phyloP scores from a whole-genome alignment of 2,888 invertebrate species.

The Eilema caniola region DNA sequence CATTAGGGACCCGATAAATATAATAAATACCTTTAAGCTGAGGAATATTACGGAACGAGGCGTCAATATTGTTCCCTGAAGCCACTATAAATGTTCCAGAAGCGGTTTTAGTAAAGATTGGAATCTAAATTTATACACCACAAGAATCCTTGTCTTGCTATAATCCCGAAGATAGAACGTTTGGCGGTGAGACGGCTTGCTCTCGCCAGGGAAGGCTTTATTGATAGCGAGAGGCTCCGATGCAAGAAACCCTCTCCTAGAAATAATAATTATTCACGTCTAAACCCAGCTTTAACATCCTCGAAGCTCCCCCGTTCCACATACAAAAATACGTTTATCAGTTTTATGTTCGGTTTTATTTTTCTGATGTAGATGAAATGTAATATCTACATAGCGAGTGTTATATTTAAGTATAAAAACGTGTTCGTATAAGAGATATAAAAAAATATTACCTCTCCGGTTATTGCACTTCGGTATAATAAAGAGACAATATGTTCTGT shows the following conservation, averaged over 20 bases:
- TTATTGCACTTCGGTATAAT: conserved; percentile 45
- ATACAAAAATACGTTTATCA: conserved; percentile 44
- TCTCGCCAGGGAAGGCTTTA: conserved; percentile 57
- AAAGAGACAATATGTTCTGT: conserved; percentile 43
- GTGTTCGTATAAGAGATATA: conserved; percentile 50
- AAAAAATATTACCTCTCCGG: conserved; percentile 49
- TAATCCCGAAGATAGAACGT: conserved; percentile 78
- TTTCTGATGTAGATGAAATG: conserved; percentile 45
- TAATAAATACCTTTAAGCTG: conserved; percentile 15
- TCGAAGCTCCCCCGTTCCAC: conserved; percentile 30
- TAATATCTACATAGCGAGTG: conserved; percentile 46
- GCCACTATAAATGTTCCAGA: conserved; percentile 64
- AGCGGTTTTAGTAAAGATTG: conserved; percentile 77
- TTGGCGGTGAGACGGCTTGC: conserved; percentile 57
- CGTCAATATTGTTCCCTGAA: conserved; percentile 45
- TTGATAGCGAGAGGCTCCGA: conserved; percentile 57
- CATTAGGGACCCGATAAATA: background rate
- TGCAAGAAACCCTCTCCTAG: conserved; percentile 48
- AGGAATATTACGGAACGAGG: conserved; percentile 17
- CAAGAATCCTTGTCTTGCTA: conserved; percentile 63
- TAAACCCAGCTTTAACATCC: conserved; percentile 50
- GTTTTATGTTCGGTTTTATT: conserved; percentile 49
- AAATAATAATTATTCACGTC: conserved; percentile 62
- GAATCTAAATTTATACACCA: conserved; percentile 75
- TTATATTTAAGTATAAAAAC: conserved; percentile 51